phyloP scores from a whole-genome alignment of 2,888 invertebrate species.

The Cosmopolites sordidus region DNA sequence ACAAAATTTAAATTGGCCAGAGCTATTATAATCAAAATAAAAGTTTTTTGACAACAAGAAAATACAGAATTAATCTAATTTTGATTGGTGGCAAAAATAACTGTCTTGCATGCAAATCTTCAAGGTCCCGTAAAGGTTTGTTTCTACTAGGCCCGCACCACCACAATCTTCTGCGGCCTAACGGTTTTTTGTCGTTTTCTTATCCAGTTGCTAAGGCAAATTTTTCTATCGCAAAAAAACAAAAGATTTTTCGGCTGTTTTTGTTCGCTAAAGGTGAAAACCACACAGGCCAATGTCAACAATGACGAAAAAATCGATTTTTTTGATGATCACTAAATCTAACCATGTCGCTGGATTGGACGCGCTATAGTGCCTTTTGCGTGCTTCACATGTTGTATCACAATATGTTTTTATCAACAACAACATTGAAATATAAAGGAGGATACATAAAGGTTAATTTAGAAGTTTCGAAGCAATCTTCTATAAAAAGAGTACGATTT shows the following conservation, averaged over 20 bases:
- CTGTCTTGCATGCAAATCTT: background rate
- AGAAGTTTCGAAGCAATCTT: background rate
- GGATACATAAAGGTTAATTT: background rate
- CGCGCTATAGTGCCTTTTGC: background rate
- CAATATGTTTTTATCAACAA: no score
- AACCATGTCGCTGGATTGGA: background rate
- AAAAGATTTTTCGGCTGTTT: background rate
- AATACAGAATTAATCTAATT: background rate
- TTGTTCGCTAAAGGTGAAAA: background rate
- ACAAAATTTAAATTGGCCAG: no score
- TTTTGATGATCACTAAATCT: background rate
- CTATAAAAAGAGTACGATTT: no score
- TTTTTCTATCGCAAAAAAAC: slow-evolving; percentile 21
- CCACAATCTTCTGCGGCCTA: slow-evolving; percentile 21
- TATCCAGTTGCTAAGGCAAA: slow-evolving; percentile 14
- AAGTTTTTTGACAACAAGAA: background rate
- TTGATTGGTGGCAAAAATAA: background rate
- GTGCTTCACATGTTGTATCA: background rate
- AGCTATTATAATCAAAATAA: background rate
- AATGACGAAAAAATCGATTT: background rate
- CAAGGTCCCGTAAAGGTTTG: background rate
- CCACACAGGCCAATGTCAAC: background rate
- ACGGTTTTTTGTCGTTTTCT: slow-evolving; percentile 16
- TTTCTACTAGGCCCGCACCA: slow-evolving; percentile 5
- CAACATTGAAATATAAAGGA: background rate